Base-by-base conservation (phyloP, 2,113 vertebrate genomes). In the Halcyon senegalensis region DNA sequence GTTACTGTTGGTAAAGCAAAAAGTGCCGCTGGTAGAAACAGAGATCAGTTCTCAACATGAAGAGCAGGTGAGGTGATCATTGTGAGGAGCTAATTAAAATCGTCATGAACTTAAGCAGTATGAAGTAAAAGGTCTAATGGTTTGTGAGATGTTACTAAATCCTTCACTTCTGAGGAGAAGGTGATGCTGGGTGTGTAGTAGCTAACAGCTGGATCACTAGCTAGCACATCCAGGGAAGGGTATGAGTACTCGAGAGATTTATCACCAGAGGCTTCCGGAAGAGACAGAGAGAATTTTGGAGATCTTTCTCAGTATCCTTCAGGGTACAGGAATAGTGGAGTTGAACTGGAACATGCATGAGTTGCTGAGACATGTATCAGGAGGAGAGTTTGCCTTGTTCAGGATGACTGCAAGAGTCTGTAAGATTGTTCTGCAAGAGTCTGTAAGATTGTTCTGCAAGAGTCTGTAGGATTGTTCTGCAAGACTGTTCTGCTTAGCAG, bases 161-260 rank as follows among this genome's bases (percentile, higher is more conserved):
- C 27, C 9, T 56, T 43, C 8, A 5, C 4, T 70, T 39, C 9
- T 11, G 51, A 59, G 63, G 68, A 62, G 50, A 31, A 35, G 68
- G 30, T 73, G 25, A 1, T 77, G 70, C 55, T 67, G 73, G n/a
- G 9, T 37, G n/a, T 66, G 2, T 28, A 1, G 5, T 6, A 39
- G 82, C 27, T 17, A 39, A 44, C 39, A 64, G 67, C 72, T 78
- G 68, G 50, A 16, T 78, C 39, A 5, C 1, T 4, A 58, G 35
- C 30, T 20, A 33, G 46, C 41, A 1, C 1, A 0, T 16, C 21
- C 28, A 55, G 39, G 25, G n/a, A 39, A 16, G 37, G 58, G 3
- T 12, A 1, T 18, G 35, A 41, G 50, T 9, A 13, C 2, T 2
- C 20, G 12, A 19, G 18, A 35, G 16, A 13, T 37, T 5, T 16